Conservation (phyloP, 2,113 vertebrate species). For the Mastomys natalensis region DNA sequence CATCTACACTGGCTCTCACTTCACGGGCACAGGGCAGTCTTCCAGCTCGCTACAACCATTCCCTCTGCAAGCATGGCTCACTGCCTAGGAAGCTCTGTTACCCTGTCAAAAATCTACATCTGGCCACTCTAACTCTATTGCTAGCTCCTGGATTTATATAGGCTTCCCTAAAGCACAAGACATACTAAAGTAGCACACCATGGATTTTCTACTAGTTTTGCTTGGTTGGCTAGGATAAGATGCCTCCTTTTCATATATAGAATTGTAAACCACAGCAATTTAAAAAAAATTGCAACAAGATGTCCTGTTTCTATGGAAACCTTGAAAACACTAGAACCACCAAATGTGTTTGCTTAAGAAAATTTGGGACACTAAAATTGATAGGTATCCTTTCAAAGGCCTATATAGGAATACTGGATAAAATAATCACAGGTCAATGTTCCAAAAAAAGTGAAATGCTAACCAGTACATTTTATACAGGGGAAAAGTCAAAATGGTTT, state of each 20-base stretch:
- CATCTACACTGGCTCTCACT: conserved; percentile 43
- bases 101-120: conserved; percentile 18
- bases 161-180: conserved; percentile 49
- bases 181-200: conserved; percentile 18
- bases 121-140: conserved; percentile 40
- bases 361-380: conserved; percentile 72
- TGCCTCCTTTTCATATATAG: conserved; percentile 53
- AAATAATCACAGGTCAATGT: conserved; percentile 75
- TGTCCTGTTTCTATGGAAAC: conserved; percentile 74
- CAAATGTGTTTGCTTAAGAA: conserved; percentile 69
- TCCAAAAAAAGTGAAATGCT: conserved; percentile 66
- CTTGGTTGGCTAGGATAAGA: conserved; percentile 40
- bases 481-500: conserved; percentile 29
- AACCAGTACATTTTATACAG: conserved; percentile 53
- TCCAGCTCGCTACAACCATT: conserved; percentile 43
- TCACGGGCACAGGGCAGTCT: conserved; percentile 12
- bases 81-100: conserved; percentile 42
- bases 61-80: conserved; percentile 31
- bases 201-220: conserved; percentile 37
- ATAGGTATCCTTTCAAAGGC: conserved; percentile 63
- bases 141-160: conserved; percentile 14
- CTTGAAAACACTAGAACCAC: conserved; percentile 68
- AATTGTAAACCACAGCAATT: conserved; percentile 50
- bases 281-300: conserved; percentile 35
- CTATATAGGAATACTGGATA: conserved; percentile 64